Evolutionary conservation across 2,888 invertebrate genomes (phyloP).

Genomic region (Orchesellides sinensis): DNA sequence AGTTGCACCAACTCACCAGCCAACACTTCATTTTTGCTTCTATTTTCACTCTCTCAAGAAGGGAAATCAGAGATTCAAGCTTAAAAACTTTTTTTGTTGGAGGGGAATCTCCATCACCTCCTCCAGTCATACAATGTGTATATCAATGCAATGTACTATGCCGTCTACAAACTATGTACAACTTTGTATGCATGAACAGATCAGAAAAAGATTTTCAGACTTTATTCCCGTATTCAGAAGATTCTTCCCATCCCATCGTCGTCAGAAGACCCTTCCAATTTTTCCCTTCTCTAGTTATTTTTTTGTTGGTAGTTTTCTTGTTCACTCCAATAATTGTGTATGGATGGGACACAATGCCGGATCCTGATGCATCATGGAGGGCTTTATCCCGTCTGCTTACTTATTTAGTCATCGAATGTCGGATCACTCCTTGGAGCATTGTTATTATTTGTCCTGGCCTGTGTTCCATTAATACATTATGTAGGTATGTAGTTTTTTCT

Average conservation of each 20-base stretch:
- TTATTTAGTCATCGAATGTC: slow-evolving; percentile 11
- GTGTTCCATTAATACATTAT: slow-evolving; percentile 24
- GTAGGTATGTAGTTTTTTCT: background rate
- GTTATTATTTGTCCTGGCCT: slow-evolving; percentile 26
- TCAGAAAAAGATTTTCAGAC: slow-evolving; percentile 41
- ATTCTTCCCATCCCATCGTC: background rate
- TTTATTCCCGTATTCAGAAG: background rate
- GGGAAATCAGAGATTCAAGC: background rate
- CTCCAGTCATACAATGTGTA: background rate
- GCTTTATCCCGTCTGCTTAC: too few species aligned
- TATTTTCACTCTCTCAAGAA: background rate
- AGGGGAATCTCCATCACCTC: background rate
- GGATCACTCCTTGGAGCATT: slow-evolving; percentile 47
- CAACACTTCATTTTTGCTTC: slow-evolving; percentile 1
- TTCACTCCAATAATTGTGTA: too few species aligned
- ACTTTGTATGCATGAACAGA: slow-evolving; percentile 45
- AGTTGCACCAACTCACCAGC: slow-evolving; percentile 1
- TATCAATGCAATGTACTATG: too few species aligned
- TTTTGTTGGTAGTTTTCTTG: background rate
- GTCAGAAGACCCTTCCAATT: background rate
- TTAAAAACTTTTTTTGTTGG: background rate
- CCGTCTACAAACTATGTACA: too few species aligned
- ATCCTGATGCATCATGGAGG: too few species aligned
- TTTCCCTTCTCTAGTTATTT: background rate
- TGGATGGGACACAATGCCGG: too few species aligned